Conservation (phyloP, 1,140 invertebrate genomes). For the Laodelphax striatellus region DNA sequence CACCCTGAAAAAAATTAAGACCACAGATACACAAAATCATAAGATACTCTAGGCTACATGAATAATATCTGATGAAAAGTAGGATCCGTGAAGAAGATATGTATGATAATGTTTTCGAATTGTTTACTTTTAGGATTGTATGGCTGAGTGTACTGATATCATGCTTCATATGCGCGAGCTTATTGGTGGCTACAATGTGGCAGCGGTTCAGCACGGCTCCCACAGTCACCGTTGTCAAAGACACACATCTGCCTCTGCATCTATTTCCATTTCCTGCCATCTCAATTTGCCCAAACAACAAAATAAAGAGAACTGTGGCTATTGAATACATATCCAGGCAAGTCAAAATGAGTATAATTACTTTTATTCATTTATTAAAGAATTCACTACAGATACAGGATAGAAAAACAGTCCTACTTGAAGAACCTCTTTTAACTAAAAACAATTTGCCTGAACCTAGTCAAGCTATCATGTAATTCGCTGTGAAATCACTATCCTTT, state of each 20-base stretch:
- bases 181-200: constrained; percentile 21
- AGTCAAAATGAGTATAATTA: no score
- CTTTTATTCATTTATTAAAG: neutral
- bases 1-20: no score
- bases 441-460: no score
- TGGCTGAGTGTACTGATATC: constrained; percentile 18
- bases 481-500: no score
- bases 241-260: constrained; percentile 25
- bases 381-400: neutral
- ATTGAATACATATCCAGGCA: constrained; percentile 21
- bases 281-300: constrained; percentile 24
- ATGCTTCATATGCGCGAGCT: constrained; percentile 20
- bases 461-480: no score
- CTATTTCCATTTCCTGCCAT: constrained; percentile 26
- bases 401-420: no score
- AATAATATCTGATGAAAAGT: no score
- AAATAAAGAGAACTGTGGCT: constrained; percentile 21
- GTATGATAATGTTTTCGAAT: no score
- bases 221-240: constrained; percentile 23
- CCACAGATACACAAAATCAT: no score
- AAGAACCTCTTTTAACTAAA: no score
- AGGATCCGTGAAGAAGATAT: no score
- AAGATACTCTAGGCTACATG: no score
- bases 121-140: constrained; percentile 1
- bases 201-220: constrained; percentile 16